phyloP scores from a whole-genome alignment of 35 echinoderm and acorn worm genomes.

The Ophiothrix spiculata region DNA sequence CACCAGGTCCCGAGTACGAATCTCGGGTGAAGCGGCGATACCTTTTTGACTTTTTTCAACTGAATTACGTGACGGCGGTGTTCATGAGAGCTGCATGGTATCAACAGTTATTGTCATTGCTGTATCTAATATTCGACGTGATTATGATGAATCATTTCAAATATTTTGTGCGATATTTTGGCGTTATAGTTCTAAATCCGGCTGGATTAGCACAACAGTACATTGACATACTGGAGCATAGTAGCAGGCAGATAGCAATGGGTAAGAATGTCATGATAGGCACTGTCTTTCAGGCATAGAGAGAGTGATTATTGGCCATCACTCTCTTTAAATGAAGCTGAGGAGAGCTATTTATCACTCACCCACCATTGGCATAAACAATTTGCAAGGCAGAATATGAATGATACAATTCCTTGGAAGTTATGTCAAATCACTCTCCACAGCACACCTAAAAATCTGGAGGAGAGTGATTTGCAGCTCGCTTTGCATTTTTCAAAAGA shows the following conservation, averaged over 20 bases:
- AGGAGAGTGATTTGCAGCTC: too few species aligned
- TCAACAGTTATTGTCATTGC: conserved; percentile 44
- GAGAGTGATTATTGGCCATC: too few species aligned
- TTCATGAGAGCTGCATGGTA: conserved; percentile 52
- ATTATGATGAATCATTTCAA: conserved; percentile 45
- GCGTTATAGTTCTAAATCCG: conserved; percentile 47
- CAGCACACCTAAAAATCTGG: too few species aligned
- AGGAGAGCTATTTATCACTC: too few species aligned
- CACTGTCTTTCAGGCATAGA: too few species aligned
- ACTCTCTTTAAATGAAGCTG: too few species aligned
- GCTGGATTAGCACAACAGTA: conserved; percentile 53
- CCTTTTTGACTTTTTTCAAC: conserved; percentile 56
- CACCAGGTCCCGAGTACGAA: background rate
- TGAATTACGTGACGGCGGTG: conserved; percentile 23
- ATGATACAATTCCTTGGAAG: too few species aligned
- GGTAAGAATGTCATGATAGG: too few species aligned
- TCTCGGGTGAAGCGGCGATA: conserved; percentile 22
- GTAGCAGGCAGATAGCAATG: conserved; percentile 57
- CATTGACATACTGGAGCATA: conserved; percentile 78
- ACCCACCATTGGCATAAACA: too few species aligned
- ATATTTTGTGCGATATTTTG: conserved; percentile 56
- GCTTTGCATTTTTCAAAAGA: too few species aligned
- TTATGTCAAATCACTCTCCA: too few species aligned
- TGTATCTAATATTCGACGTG: conserved; percentile 44
- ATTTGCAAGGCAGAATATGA: too few species aligned